Evolutionary conservation across 2,888 invertebrate genomes (phyloP).

Genomic region (Psylliodes chrysocephalus): DNA sequence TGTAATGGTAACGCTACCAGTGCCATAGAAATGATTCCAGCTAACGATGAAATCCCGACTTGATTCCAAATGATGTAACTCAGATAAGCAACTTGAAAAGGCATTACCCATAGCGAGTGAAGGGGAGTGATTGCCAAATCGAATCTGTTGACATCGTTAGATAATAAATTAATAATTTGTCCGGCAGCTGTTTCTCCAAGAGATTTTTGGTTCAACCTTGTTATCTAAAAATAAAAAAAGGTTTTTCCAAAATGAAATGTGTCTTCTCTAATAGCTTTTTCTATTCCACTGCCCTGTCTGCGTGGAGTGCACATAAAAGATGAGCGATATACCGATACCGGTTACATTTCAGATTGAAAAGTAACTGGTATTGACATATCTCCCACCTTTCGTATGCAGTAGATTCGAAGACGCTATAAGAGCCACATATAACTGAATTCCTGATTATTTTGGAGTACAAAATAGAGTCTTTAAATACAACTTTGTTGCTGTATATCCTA

Average conservation of each 20-base stretch:
- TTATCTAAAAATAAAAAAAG: slow-evolving; percentile 62
- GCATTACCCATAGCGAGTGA: slow-evolving; percentile 85
- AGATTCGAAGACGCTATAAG: too few species aligned
- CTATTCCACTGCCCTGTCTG: too few species aligned
- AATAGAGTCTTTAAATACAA: too few species aligned
- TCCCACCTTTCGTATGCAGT: too few species aligned
- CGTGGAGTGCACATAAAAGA: too few species aligned
- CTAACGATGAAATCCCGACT: slow-evolving; percentile 68
- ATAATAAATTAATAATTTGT: slow-evolving; percentile 83
- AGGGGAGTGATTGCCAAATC: slow-evolving; percentile 76
- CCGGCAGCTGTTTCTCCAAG: slow-evolving; percentile 84
- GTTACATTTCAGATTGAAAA: too few species aligned
- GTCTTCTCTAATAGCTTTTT: too few species aligned
- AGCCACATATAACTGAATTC: not conserved
- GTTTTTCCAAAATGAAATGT: not conserved
- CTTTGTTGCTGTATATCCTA: too few species aligned
- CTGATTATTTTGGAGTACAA: too few species aligned
- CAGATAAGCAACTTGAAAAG: slow-evolving; percentile 75
- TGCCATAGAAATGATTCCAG: slow-evolving; percentile 70
- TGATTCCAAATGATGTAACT: slow-evolving; percentile 70
- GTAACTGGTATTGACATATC: too few species aligned
- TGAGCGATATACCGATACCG: too few species aligned
- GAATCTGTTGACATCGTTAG: slow-evolving; percentile 86
- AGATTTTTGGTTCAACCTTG: slow-evolving; percentile 74
- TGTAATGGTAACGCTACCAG: slow-evolving; percentile 66